These are phyloP conservation scores for Scolopax rusticola DNA, from an alignment of 2,797 vertebrate species.

Conservation along the genomic window DNA sequence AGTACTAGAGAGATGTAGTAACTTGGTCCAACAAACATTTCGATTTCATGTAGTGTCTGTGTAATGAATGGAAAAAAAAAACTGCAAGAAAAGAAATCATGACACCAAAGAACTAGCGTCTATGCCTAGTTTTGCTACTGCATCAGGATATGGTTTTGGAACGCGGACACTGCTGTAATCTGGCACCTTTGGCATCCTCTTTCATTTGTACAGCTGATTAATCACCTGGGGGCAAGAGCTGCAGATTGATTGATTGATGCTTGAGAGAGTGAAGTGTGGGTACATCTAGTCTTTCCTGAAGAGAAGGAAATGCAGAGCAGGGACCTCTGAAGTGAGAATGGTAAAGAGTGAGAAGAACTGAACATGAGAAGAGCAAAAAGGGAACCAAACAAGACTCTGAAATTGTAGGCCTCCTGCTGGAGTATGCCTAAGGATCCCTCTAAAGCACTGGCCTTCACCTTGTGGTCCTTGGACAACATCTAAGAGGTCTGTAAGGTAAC, in stretches of 20 bases:
- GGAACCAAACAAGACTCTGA: background rate
- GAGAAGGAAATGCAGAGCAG: background rate
- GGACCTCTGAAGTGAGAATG: background rate
- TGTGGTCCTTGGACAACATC: background rate
- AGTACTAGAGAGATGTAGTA: constrained; percentile 61
- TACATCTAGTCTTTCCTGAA: background rate
- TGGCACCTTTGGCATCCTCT: background rate
- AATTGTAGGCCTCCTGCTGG: background rate
- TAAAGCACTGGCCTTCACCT: background rate
- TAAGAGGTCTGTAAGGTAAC: background rate
- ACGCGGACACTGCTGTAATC: background rate
- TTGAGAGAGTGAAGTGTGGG: background rate
- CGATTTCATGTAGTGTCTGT: constrained; percentile 62
- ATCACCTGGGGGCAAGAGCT: background rate
- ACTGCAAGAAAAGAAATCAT: constrained; percentile 60
- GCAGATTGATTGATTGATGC: background rate
- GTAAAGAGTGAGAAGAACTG: background rate
- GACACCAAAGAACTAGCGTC: constrained; percentile 67
- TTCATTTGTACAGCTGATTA: background rate
- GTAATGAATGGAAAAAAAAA: constrained; percentile 55
- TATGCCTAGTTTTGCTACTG: constrained; percentile 56
- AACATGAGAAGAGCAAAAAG: background rate
- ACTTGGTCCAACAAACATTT: constrained; percentile 71
- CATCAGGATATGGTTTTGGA: constrained; percentile 1
- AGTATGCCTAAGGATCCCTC: background rate